phyloP scores from a whole-genome alignment of 2,888 invertebrate species.

The Hydrotaea cyrtoneurina region DNA sequence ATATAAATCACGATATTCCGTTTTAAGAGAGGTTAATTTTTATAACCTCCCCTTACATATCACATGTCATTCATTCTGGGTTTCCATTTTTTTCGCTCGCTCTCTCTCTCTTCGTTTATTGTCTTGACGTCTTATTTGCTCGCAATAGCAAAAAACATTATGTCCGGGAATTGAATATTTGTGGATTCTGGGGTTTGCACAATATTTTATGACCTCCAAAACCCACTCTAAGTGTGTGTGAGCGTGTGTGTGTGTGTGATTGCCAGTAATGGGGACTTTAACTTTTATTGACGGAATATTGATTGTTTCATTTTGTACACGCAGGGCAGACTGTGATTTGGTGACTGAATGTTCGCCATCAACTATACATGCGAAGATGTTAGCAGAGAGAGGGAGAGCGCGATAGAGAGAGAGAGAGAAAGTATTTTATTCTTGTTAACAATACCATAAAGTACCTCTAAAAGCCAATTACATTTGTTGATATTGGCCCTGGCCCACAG shows the following conservation, averaged over 20 bases:
- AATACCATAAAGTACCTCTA: not conserved
- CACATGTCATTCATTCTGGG: not conserved
- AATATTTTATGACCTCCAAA: not conserved
- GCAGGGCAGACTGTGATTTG: not conserved
- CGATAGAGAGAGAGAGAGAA: too few relatives aligned
- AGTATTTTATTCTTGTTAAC: slow-evolving; percentile 27
- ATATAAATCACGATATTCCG: slow-evolving; percentile 63
- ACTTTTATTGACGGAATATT: not conserved
- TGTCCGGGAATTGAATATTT: slow-evolving; percentile 15
- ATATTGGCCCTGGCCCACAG: not conserved
- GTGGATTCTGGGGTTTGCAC: not conserved
- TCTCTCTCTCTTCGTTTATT: not conserved
- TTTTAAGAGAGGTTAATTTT: slow-evolving; percentile 61
- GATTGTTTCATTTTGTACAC: slow-evolving; percentile 1
- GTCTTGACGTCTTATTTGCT: not conserved
- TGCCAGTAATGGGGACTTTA: not conserved
- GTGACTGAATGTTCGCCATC: not conserved
- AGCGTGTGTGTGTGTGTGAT: not conserved
- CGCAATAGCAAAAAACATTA: not conserved
- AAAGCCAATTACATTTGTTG: slow-evolving; percentile 19
- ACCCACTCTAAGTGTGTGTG: not conserved
- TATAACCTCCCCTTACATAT: slow-evolving; percentile 52
- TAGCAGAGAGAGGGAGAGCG: too few relatives aligned
- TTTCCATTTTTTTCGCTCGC: not conserved
- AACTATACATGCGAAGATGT: not conserved